phyloP scores from a whole-genome alignment of 2,113 vertebrate species.

The Reinhardtius hippoglossoides region DNA sequence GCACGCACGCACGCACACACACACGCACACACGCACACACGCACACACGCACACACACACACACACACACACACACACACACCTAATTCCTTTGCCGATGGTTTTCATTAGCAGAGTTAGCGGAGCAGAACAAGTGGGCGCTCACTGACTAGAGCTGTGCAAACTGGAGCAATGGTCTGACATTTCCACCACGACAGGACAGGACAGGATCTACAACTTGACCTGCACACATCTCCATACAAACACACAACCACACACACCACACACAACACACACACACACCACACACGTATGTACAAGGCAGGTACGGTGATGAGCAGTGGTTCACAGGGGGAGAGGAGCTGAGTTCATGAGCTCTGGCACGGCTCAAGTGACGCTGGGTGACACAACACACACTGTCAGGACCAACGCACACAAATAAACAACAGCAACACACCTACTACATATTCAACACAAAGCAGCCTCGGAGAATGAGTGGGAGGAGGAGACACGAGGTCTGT shows the following conservation, averaged over 20 bases:
- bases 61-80: slow-evolving; percentile 12
- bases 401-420: slow-evolving; percentile 35
- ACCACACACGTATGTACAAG: slow-evolving; percentile 1
- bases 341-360: slow-evolving; percentile 34
- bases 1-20: not conserved
- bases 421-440: slow-evolving; percentile 16
- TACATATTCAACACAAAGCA: slow-evolving; percentile 24
- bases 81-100: slow-evolving; percentile 27
- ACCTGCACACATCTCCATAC: slow-evolving; percentile 40
- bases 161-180: slow-evolving; percentile 64
- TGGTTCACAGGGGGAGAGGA: slow-evolving; percentile 23
- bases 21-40: slow-evolving; percentile 1
- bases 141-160: slow-evolving; percentile 23
- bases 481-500: slow-evolving; percentile 15
- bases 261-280: slow-evolving; percentile 6
- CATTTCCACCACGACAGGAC: slow-evolving; percentile 65
- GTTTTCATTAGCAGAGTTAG: slow-evolving; percentile 64
- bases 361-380: slow-evolving; percentile 28
- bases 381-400: slow-evolving; percentile 31
- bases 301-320: slow-evolving; percentile 43
- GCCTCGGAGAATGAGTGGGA: slow-evolving; percentile 20
- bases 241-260: slow-evolving; percentile 6
- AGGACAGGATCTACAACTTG: slow-evolving; percentile 57
- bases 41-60: slow-evolving; percentile 14
- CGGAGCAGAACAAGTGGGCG: slow-evolving; percentile 63